These are phyloP conservation scores for Cremastinae sp. DNA, from an alignment of 2,888 invertebrate species.

Conservation along the genomic window DNA sequence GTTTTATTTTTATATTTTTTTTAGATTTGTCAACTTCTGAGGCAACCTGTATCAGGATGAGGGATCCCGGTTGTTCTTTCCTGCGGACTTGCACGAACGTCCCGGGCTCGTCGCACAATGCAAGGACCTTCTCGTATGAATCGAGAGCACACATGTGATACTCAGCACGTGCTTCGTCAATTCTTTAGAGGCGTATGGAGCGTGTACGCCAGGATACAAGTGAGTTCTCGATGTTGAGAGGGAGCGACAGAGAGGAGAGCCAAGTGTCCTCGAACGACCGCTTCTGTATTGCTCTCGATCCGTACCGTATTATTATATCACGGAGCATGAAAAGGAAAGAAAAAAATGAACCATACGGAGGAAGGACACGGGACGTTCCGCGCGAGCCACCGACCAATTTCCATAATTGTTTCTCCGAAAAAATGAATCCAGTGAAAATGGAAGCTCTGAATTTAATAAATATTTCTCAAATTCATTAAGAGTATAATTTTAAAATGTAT, in stretches of 20 bases:
- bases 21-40: neutral
- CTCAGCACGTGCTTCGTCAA: constrained; percentile 54
- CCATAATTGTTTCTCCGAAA: neutral
- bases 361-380: neutral
- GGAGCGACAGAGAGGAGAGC: constrained; percentile 22
- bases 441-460: no score
- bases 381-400: neutral
- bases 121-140: constrained; percentile 50
- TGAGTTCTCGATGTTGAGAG: constrained; percentile 27
- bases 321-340: neutral
- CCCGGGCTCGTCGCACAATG: constrained; percentile 50
- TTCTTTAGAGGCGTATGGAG: constrained; percentile 6
- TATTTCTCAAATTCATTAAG: no score
- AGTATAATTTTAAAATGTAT: no score
- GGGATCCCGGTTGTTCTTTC: no score
- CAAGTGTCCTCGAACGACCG: constrained; percentile 41
- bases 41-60: neutral
- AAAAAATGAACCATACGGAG: neutral
- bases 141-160: constrained; percentile 54
- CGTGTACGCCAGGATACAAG: neutral
- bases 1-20: constrained; percentile 9
- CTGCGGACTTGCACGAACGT: constrained; percentile 16
- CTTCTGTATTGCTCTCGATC: constrained; percentile 42
- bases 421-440: no score
- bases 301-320: constrained; percentile 24